Evolutionary conservation across 53 echinoderm and acorn worm species (phyloP).

Genomic region (Crossaster papposus): DNA sequence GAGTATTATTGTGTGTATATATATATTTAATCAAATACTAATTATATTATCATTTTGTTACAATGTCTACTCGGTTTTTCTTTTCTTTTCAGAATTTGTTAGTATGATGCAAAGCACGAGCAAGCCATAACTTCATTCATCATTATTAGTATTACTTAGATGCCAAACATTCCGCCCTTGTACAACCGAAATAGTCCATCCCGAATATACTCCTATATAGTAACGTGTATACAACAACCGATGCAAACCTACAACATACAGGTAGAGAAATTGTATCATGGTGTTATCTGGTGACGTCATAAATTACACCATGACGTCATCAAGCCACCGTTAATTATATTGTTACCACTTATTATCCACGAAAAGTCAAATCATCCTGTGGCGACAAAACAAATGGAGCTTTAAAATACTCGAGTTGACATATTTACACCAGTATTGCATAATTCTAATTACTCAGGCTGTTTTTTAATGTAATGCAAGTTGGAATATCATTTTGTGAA

Average conservation of each 20-base stretch:
- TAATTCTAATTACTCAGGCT: not conserved
- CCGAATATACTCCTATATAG: not conserved
- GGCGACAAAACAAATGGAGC: too few species aligned
- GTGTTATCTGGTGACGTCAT: too few species aligned
- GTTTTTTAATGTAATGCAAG: not conserved
- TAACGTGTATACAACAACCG: too few species aligned
- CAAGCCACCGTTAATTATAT: too few species aligned
- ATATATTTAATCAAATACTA: not conserved
- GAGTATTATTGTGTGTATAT: not conserved
- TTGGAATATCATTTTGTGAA: not conserved
- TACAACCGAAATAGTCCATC: not conserved
- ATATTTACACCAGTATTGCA: not conserved
- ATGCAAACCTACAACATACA: too few species aligned
- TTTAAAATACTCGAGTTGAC: not conserved
- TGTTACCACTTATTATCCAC: too few species aligned
- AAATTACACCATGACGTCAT: too few species aligned
- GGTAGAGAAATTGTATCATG: too few species aligned
- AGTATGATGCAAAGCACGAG: constrained; percentile 26
- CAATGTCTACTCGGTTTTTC: not conserved
- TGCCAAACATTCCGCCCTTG: not conserved
- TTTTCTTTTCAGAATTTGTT: constrained; percentile 19
- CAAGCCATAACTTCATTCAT: not conserved
- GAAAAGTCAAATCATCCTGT: too few species aligned
- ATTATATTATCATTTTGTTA: not conserved
- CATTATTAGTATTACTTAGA: not conserved